These are phyloP conservation scores for Taenioides sp. DNA, from an alignment of 2,797 vertebrate genomes.

Conservation along the genomic window DNA sequence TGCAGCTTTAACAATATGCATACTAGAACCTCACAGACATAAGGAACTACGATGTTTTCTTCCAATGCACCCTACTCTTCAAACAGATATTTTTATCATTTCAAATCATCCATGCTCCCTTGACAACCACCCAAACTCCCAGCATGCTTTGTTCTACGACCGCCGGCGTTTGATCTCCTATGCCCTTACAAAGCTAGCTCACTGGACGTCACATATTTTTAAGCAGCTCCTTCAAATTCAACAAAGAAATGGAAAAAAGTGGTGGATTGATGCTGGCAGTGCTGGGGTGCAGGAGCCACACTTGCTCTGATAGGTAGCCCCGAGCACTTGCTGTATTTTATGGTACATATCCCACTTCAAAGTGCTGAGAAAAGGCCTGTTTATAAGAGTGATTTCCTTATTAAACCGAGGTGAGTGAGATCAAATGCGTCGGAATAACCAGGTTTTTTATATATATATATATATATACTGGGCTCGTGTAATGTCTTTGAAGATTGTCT, in stretches of 20 bases:
- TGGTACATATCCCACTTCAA: slow-evolving; percentile 8
- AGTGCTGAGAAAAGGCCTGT: background rate
- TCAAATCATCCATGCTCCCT: slow-evolving; percentile 46
- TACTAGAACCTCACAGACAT: background rate
- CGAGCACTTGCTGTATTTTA: background rate
- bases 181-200: slow-evolving; percentile 68
- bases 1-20: no score
- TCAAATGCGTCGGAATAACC: background rate
- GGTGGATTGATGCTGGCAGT: background rate
- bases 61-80: slow-evolving; percentile 36
- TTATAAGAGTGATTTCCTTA: slow-evolving; percentile 5
- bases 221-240: slow-evolving; percentile 46
- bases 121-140: slow-evolving; percentile 61
- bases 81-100: slow-evolving; percentile 62
- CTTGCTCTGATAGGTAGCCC: background rate
- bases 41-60: no score
- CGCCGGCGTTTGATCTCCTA: slow-evolving; percentile 75
- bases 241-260: slow-evolving; percentile 28
- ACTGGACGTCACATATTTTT: slow-evolving; percentile 46
- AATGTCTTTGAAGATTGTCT: background rate
- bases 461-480: background rate
- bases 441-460: background rate
- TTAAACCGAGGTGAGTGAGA: background rate
- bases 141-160: slow-evolving; percentile 62
- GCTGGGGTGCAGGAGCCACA: background rate